A percentile compares a stretch with the other conserved stretches of the same genome.
Conservation (phyloP, 2,888 invertebrate species). For the Heliconius sara region DNA sequence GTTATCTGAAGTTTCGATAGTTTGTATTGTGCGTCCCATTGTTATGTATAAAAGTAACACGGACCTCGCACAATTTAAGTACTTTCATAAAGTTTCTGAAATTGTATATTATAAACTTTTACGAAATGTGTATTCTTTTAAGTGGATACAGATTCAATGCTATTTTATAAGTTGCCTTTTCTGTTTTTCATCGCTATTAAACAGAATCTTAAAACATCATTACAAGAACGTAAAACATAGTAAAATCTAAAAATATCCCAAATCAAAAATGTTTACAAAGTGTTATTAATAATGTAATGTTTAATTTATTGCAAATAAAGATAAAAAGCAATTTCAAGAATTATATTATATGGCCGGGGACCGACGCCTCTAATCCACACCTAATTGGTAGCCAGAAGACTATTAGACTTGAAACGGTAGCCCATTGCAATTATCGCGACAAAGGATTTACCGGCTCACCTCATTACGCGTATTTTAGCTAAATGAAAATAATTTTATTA, state of each 20-base stretch:
- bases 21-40: constrained; percentile 10
- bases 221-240: background rate
- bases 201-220: background rate
- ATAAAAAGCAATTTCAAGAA: constrained; percentile 52
- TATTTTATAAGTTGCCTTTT: background rate
- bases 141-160: background rate
- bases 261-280: background rate
- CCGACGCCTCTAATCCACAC: constrained; percentile 71
- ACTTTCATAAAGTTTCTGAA: background rate
- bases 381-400: constrained; percentile 80
- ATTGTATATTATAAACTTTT: constrained; percentile 6
- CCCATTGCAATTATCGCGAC: constrained; percentile 74
- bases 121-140: constrained; percentile 18
- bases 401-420: constrained; percentile 79
- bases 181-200: background rate
- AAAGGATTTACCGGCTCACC: constrained; percentile 62
- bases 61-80: constrained; percentile 18
- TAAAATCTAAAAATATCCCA: background rate
- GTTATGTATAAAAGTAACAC: constrained; percentile 6
- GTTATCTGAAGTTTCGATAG: constrained; percentile 4
- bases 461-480: constrained; percentile 47
- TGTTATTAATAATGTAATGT: background rate
- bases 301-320: constrained; percentile 24
- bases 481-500: constrained; percentile 40
- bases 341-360: constrained; percentile 44